A percentile compares a stretch with the other conserved stretches of the same genome.
Evolutionary conservation across 2,797 vertebrate genomes (phyloP).

Genomic region (Falco columbarius): DNA sequence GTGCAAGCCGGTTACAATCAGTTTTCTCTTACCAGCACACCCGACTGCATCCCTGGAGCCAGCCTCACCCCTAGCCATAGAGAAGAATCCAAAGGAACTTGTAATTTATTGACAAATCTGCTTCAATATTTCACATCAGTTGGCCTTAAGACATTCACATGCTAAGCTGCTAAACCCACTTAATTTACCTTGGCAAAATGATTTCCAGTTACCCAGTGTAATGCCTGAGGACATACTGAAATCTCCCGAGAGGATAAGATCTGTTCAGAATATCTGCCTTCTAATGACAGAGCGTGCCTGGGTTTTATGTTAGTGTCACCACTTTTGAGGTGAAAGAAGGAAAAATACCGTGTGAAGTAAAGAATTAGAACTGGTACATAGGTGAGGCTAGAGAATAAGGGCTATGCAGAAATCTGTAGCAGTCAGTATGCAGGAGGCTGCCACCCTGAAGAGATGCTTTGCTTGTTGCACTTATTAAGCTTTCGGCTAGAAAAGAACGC

Average conservation of each 20-base stretch:
- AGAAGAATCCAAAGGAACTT: not conserved
- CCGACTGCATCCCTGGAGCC: not conserved
- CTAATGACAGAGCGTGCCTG: not conserved
- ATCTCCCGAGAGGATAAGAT: not conserved
- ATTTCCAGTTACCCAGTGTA: not conserved
- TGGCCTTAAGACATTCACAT: not conserved
- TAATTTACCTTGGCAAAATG: constrained; percentile 34
- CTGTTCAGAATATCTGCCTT: not conserved
- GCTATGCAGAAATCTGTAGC: not conserved
- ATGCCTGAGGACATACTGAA: not conserved
- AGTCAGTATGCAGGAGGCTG: not conserved
- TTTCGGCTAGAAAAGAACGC: not conserved
- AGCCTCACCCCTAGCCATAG: not conserved
- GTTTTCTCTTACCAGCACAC: not conserved
- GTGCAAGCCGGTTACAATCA: not conserved
- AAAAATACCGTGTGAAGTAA: not conserved
- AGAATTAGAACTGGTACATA: not conserved
- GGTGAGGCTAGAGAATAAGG: not conserved
- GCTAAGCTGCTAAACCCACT: not conserved
- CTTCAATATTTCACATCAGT: constrained; percentile 11
- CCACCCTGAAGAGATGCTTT: not conserved
- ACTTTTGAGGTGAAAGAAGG: not conserved
- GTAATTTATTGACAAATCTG: constrained; percentile 2
- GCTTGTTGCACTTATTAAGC: not conserved
- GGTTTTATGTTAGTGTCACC: not conserved